phyloP scores from a whole-genome alignment of 2,888 invertebrate species.

The Meganola albula region DNA sequence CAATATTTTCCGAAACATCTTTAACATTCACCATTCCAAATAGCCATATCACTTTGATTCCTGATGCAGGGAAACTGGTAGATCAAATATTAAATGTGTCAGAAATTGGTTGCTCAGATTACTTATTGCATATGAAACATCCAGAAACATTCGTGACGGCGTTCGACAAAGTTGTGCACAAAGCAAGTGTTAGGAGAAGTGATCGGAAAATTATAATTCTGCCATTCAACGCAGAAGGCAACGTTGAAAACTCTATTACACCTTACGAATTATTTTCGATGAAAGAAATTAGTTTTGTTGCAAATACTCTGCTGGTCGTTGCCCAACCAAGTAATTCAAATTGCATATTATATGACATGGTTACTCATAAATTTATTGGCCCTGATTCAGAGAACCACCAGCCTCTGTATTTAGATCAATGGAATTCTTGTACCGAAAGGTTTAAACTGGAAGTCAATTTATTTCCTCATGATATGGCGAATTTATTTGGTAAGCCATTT shows the following conservation, averaged over 20 bases:
- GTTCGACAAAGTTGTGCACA: slow-evolving; percentile 54
- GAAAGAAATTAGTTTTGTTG: slow-evolving; percentile 47
- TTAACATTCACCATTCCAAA: slow-evolving; percentile 30
- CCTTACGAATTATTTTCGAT: slow-evolving; percentile 42
- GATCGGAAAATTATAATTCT: slow-evolving; percentile 63
- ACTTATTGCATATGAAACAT: slow-evolving; percentile 51
- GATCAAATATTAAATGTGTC: slow-evolving; percentile 44
- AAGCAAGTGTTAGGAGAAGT: slow-evolving; percentile 58
- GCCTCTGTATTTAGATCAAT: slow-evolving; percentile 52
- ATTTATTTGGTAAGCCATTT: slow-evolving; percentile 64
- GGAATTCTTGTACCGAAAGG: slow-evolving; percentile 50
- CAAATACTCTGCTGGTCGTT: slow-evolving; percentile 50
- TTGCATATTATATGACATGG: slow-evolving; percentile 45
- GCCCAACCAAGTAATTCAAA: slow-evolving; percentile 16
- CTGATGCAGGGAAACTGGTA: slow-evolving; percentile 33
- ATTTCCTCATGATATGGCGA: slow-evolving; percentile 67
- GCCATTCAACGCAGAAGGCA: slow-evolving; percentile 30
- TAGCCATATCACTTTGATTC: slow-evolving; percentile 37
- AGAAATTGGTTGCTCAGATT: slow-evolving; percentile 70
- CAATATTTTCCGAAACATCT: slow-evolving; percentile 45
- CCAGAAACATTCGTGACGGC: slow-evolving; percentile 52
- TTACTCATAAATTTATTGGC: slow-evolving; percentile 65
- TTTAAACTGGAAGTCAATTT: slow-evolving; percentile 50
- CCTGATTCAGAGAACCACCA: slow-evolving; percentile 31
- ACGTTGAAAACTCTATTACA: slow-evolving; percentile 15